Evolutionary conservation across 2,888 invertebrate genomes (phyloP).

Genomic region (Nomada lathburiana): DNA sequence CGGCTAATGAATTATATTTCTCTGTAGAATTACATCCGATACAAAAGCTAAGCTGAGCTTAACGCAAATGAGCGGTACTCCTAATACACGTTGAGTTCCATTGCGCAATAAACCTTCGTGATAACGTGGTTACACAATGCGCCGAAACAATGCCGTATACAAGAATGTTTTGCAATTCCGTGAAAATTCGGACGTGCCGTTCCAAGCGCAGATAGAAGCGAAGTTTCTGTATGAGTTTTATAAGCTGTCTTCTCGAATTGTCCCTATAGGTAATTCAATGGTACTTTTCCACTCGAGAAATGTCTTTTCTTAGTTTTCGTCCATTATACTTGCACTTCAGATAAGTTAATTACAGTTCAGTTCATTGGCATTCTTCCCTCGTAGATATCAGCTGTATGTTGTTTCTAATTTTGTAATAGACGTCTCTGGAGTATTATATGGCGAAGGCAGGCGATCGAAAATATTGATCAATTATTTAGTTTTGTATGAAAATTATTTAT

Average conservation of each 20-base stretch:
- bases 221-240: too few relatives aligned
- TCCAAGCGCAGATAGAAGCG: too few relatives aligned
- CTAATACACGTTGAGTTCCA: constrained; percentile 21
- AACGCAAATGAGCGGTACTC: constrained; percentile 14
- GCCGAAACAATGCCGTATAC: neutral
- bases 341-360: neutral
- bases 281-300: constrained; percentile 1
- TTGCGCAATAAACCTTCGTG: constrained; percentile 26
- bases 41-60: constrained; percentile 49
- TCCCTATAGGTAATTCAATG: neutral
- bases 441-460: too few relatives aligned
- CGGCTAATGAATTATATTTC: constrained; percentile 22
- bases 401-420: too few relatives aligned
- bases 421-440: too few relatives aligned
- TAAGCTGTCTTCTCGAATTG: neutral
- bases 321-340: neutral
- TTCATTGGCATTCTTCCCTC: neutral
- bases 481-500: too few relatives aligned
- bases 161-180: neutral
- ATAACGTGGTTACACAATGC: constrained; percentile 20
- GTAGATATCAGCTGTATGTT: too few relatives aligned
- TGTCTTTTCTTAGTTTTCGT: neutral
- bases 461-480: too few relatives aligned
- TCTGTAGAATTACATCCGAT: constrained; percentile 25
- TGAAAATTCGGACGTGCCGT: neutral